phyloP scores from a whole-genome alignment of 2,113 vertebrate genomes.

The Romanogobio albipinnatus region DNA sequence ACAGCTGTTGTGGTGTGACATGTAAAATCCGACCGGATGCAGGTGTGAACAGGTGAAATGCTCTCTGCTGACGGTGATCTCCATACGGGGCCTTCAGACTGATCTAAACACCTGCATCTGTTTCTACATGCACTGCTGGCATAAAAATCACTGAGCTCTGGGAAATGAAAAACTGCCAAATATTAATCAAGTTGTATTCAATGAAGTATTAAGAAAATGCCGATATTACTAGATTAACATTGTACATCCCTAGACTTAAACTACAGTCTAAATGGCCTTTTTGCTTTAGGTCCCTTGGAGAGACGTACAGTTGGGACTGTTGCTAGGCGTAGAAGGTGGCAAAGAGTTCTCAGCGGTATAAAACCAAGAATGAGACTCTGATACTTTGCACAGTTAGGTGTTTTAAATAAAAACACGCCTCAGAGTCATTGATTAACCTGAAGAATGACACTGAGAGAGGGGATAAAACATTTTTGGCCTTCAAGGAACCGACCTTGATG shows the following conservation, averaged over 20 bases:
- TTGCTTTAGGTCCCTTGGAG: background rate
- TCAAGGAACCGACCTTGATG: background rate
- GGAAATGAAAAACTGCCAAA: background rate
- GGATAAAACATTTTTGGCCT: conserved; percentile 11
- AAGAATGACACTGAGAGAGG: conserved; percentile 57
- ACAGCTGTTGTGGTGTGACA: background rate
- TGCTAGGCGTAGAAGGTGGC: background rate
- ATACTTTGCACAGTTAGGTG: conserved; percentile 50
- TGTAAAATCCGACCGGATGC: background rate
- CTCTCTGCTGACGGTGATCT: conserved; percentile 4
- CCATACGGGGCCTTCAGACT: conserved; percentile 14
- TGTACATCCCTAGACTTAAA: background rate
- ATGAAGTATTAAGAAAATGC: background rate
- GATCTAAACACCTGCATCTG: background rate
- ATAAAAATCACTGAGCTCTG: background rate
- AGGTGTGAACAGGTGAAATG: conserved; percentile 19
- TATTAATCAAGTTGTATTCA: background rate
- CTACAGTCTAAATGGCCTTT: background rate
- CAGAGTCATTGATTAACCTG: conserved; percentile 65
- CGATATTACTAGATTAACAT: background rate
- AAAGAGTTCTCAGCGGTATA: background rate
- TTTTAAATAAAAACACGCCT: conserved; percentile 52
- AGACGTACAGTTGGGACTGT: background rate
- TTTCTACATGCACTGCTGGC: conserved; percentile 11
- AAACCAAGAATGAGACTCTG: background rate